phyloP scores from a whole-genome alignment of 2,797 vertebrate species.

The Chloroceryle amazona region DNA sequence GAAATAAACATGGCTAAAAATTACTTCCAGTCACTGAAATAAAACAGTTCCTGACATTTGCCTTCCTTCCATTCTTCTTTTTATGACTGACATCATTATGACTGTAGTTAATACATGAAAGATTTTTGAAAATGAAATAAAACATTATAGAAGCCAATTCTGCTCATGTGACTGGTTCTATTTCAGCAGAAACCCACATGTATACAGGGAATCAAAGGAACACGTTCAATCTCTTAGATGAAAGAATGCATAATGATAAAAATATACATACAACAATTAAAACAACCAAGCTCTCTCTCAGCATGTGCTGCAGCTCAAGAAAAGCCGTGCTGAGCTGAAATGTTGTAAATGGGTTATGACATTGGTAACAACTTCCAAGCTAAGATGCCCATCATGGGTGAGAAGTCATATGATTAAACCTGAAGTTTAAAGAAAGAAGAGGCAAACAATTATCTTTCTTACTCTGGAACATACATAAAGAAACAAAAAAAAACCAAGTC shows the following conservation, averaged over 20 bases:
- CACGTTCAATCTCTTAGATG: background rate
- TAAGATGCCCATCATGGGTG: background rate
- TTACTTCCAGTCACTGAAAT: conserved; percentile 19
- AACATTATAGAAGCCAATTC: background rate
- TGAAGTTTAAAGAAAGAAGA: background rate
- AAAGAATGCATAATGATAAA: background rate
- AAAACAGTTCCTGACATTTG: conserved; percentile 29
- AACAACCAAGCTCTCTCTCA: background rate
- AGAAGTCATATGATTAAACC: background rate
- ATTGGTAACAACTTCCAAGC: background rate
- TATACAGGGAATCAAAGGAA: background rate
- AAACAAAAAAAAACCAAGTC: background rate
- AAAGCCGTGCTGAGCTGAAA: background rate
- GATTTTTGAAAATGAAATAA: background rate
- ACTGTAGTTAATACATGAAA: background rate
- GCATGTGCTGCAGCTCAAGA: background rate
- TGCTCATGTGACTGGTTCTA: background rate
- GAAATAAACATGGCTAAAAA: conserved; percentile 15
- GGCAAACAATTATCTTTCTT: background rate
- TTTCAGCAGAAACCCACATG: background rate
- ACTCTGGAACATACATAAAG: background rate
- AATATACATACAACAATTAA: background rate
- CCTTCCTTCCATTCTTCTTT: conserved; percentile 12
- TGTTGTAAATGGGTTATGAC: background rate
- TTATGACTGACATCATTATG: background rate